Evolutionary conservation across 2,113 vertebrate species (phyloP).

Genomic region (Natator depressus): DNA sequence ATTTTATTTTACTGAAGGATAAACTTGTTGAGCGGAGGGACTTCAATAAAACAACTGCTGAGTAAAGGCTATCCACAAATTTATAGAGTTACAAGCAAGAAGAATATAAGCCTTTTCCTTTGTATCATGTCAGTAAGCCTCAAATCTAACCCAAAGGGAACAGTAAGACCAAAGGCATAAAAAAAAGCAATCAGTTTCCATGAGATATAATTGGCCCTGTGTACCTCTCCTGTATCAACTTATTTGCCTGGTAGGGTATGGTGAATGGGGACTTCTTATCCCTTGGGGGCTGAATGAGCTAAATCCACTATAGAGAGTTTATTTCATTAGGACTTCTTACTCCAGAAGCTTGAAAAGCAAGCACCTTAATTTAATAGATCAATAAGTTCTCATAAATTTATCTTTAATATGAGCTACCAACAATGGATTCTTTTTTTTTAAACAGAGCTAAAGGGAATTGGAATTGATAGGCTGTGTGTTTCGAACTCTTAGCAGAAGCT

Average conservation of each 20-base stretch:
- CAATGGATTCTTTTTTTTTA: background rate
- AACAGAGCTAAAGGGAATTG: background rate
- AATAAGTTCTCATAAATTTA: background rate
- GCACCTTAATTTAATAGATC: background rate
- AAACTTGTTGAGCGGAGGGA: background rate
- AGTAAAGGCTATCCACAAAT: background rate
- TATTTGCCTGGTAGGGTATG: background rate
- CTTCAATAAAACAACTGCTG: background rate
- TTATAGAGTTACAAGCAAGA: background rate
- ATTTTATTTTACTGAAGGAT: background rate
- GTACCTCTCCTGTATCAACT: background rate
- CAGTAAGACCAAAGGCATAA: background rate
- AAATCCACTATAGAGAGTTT: background rate
- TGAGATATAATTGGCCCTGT: background rate
- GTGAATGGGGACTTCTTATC: background rate
- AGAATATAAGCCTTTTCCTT: background rate
- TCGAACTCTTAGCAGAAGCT: background rate
- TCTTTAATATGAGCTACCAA: background rate
- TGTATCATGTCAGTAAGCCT: background rate
- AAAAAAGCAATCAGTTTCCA: background rate
- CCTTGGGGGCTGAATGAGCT: background rate
- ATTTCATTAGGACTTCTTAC: background rate
- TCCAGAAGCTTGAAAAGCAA: background rate
- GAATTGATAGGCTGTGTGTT: background rate
- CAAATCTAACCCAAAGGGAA: background rate